phyloP scores from a whole-genome alignment of 2,797 vertebrate genomes.

The Spinus olivaceus region DNA sequence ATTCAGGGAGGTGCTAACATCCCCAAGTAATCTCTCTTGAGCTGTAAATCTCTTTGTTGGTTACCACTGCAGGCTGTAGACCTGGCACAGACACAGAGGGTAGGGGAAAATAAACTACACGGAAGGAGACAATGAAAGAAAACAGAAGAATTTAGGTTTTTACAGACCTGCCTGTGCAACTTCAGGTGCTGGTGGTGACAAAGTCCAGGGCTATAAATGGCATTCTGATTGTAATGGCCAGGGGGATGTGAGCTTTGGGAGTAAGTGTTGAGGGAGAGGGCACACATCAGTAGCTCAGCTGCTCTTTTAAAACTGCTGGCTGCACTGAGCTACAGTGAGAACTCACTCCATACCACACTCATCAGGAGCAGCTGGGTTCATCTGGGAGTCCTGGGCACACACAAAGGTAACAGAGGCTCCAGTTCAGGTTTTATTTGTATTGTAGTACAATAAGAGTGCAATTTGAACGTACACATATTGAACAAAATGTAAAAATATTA shows the following conservation, averaged over 20 bases:
- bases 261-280: neutral
- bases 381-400: conserved; percentile 5
- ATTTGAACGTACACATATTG: conserved; percentile 72
- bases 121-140: neutral
- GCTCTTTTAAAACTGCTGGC: neutral
- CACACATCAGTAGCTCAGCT: neutral
- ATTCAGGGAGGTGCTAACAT: neutral
- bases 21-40: neutral
- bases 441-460: conserved; percentile 72
- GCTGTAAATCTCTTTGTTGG: neutral
- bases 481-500: conserved; percentile 71
- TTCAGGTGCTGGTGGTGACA: neutral
- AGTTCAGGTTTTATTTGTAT: conserved; percentile 74
- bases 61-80: neutral
- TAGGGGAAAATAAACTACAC: neutral
- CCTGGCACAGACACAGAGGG: neutral
- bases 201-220: neutral
- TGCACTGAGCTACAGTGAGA: neutral
- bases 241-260: neutral
- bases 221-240: neutral
- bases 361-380: neutral
- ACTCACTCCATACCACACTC: neutral
- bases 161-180: neutral
- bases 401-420: conserved; percentile 52
- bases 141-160: neutral